Evolutionary conservation across 2,797 vertebrate species (phyloP).

Genomic region (Ctenochaetus hawaiiensis): DNA sequence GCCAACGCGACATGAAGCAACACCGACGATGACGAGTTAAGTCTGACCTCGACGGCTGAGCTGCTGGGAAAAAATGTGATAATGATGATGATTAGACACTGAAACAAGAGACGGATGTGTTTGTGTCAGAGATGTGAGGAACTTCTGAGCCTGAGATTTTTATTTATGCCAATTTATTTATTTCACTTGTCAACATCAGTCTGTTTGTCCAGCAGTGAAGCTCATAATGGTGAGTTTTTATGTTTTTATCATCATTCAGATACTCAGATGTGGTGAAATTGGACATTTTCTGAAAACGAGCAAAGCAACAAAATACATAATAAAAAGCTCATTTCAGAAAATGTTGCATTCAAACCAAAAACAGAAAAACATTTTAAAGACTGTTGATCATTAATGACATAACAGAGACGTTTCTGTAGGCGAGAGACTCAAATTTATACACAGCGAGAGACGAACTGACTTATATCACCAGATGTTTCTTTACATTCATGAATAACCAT

Average conservation of each 20-base stretch:
- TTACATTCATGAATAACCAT: too few species aligned
- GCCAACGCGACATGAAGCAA: neutral
- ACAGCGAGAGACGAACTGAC: too few species aligned
- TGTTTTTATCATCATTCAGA: neutral
- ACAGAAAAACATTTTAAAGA: neutral
- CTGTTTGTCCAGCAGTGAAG: neutral
- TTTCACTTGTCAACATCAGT: neutral
- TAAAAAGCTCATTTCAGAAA: too few species aligned
- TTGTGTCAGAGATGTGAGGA: neutral
- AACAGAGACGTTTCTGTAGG: too few species aligned
- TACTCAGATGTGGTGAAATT: neutral
- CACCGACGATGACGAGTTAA: neutral
- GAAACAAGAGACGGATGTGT: neutral
- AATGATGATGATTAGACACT: neutral
- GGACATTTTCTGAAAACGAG: neutral
- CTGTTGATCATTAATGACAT: too few species aligned
- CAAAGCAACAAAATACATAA: neutral
- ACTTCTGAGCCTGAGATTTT: neutral
- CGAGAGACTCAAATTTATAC: too few species aligned
- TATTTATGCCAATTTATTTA: neutral
- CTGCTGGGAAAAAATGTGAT: neutral
- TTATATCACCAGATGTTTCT: too few species aligned
- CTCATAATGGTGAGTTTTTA: too few species aligned
- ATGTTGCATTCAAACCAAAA: neutral
- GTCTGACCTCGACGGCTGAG: constrained; percentile 8